These are phyloP conservation scores for Lates calcarifer DNA, from an alignment of 2,113 vertebrate genomes.

Conservation along the genomic window DNA sequence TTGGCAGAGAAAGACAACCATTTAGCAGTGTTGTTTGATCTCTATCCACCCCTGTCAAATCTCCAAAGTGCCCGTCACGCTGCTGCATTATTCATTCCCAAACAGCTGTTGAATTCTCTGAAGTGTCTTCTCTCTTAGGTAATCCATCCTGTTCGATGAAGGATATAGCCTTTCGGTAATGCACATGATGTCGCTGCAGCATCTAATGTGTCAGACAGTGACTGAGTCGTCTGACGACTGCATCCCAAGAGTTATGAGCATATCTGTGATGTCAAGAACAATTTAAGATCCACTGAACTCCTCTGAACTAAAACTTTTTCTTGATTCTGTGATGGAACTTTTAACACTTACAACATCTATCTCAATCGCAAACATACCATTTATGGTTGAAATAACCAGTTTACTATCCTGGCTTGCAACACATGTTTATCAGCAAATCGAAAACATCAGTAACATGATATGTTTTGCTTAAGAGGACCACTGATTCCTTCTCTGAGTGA, in stretches of 20 bases:
- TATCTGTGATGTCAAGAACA: neutral
- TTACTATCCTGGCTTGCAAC: neutral
- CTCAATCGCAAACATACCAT: neutral
- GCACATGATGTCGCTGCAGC: neutral
- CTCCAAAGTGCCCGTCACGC: slow-evolving; percentile 21
- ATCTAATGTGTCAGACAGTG: neutral
- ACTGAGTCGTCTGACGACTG: neutral
- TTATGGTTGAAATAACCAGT: neutral
- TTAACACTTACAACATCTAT: neutral
- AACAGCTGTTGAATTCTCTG: slow-evolving; percentile 40
- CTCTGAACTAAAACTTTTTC: neutral
- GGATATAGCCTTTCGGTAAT: neutral
- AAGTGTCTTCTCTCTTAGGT: slow-evolving; percentile 10
- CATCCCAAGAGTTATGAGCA: neutral
- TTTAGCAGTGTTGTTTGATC: slow-evolving; percentile 34
- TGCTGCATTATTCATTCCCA: slow-evolving; percentile 38
- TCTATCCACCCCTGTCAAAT: slow-evolving; percentile 16
- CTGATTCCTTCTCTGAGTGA: neutral
- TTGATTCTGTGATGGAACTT: neutral
- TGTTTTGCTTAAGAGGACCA: neutral
- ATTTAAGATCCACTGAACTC: neutral
- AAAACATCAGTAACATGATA: neutral
- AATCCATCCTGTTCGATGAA: neutral
- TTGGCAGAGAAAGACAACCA: slow-evolving; percentile 4
- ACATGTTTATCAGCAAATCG: neutral